A percentile compares a stretch with the other conserved stretches of the same genome.
Conservation (phyloP, 2,797 vertebrate species). For the Sardinella longiceps region DNA sequence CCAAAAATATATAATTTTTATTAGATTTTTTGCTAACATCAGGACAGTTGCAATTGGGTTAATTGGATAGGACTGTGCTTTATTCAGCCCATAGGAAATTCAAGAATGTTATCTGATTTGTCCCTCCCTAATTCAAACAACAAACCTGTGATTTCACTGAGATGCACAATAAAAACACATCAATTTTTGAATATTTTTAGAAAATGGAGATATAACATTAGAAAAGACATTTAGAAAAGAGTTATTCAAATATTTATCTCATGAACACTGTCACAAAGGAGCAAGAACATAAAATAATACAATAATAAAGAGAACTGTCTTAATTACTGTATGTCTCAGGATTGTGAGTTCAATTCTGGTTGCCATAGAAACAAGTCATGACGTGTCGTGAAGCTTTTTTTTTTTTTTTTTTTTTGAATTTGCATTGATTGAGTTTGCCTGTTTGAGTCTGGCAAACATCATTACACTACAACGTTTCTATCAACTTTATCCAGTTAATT, state of each 20-base stretch:
- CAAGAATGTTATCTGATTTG: too few species aligned
- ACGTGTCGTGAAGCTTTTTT: background rate
- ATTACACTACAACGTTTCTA: conserved; percentile 46
- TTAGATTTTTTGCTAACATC: too few species aligned
- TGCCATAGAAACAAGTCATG: conserved; percentile 50
- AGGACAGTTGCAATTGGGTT: too few species aligned
- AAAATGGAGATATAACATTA: too few species aligned
- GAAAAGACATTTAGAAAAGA: too few species aligned
- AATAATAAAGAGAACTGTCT: background rate
- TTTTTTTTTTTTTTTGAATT: background rate
- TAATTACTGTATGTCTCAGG: background rate
- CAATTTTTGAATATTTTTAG: too few species aligned
- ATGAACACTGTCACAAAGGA: background rate
- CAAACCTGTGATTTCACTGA: too few species aligned
- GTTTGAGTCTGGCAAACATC: conserved; percentile 54
- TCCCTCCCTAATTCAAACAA: too few species aligned
- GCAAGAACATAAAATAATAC: background rate
- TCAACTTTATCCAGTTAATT: conserved; percentile 49
- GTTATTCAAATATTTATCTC: background rate
- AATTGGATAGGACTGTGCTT: too few species aligned
- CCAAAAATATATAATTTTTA: too few species aligned
- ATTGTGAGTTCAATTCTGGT: conserved; percentile 16
- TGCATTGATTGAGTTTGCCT: conserved; percentile 40
- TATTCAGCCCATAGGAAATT: too few species aligned
- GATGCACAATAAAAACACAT: too few species aligned